Conservation (phyloP, 1,140 invertebrate genomes). For the Cyclargus thomasi region DNA sequence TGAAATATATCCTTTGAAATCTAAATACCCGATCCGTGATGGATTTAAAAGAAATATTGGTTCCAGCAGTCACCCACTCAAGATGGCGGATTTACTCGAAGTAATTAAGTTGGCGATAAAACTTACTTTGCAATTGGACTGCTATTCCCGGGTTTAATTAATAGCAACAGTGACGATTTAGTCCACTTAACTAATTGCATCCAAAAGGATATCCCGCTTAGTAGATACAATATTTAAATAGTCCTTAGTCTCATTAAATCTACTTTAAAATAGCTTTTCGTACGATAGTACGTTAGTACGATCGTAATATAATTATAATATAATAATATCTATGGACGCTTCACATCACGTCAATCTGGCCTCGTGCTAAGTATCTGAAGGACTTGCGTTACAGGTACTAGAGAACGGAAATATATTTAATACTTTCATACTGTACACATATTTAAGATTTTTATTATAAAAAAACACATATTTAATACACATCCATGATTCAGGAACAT, state of each 20-base stretch:
- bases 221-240: background rate
- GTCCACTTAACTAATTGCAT: background rate
- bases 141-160: background rate
- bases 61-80: background rate
- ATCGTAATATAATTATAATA: too few species aligned
- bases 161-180: slow-evolving; percentile 3
- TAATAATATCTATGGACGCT: too few species aligned
- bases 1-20: background rate
- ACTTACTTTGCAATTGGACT: slow-evolving; percentile 3
- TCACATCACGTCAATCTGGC: too few species aligned
- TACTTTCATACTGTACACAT: too few species aligned
- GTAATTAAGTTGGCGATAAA: slow-evolving; percentile 1
- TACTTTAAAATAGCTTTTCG: background rate
- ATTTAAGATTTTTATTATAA: too few species aligned
- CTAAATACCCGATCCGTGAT: background rate
- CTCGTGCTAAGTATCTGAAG: too few species aligned
- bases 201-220: background rate
- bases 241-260: background rate
- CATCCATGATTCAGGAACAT: too few species aligned
- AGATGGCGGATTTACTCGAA: background rate
- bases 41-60: background rate
- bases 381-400: too few species aligned
- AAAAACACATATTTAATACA: too few species aligned
- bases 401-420: too few species aligned
- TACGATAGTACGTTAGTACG: too few species aligned